phyloP scores from a whole-genome alignment of 1,140 invertebrate species.

The Dendroctonus valens region DNA sequence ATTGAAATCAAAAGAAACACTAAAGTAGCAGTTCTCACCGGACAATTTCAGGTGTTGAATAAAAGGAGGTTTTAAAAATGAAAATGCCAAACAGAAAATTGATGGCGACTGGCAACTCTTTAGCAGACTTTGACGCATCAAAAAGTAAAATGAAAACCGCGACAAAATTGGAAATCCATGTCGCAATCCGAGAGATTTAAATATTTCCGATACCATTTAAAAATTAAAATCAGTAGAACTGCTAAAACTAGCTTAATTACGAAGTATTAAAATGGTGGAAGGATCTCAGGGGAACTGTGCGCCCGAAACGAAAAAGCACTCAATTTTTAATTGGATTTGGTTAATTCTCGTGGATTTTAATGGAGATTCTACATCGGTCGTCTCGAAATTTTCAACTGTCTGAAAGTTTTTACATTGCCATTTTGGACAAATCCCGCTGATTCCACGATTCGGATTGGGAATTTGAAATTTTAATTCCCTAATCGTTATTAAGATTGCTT shows the following conservation, averaged over 20 bases:
- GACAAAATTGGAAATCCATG: neutral
- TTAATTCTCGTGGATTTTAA: constrained; percentile 52
- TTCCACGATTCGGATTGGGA: constrained; percentile 16
- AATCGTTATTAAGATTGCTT: constrained; percentile 18
- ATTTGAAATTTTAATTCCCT: constrained; percentile 29
- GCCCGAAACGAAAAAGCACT: constrained; percentile 51
- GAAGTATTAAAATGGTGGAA: constrained; percentile 29
- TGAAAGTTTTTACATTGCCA: constrained; percentile 27
- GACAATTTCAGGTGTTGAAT: too few species aligned
- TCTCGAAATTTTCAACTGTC: constrained; percentile 39
- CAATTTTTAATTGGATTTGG: constrained; percentile 53
- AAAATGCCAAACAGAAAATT: too few species aligned
- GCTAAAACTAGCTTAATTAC: constrained; percentile 26
- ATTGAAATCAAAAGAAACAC: too few species aligned
- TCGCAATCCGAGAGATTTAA: constrained; percentile 1
- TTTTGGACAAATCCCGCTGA: constrained; percentile 11
- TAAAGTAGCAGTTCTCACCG: too few species aligned
- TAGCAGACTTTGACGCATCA: too few species aligned
- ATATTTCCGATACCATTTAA: constrained; percentile 16
- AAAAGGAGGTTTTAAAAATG: too few species aligned
- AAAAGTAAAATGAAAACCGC: too few species aligned
- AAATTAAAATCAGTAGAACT: constrained; percentile 20
- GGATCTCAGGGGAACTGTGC: constrained; percentile 4
- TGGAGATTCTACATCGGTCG: constrained; percentile 51
- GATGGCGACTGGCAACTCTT: too few species aligned